phyloP scores from a whole-genome alignment of 2,888 invertebrate species.

The Apodemia zela region DNA sequence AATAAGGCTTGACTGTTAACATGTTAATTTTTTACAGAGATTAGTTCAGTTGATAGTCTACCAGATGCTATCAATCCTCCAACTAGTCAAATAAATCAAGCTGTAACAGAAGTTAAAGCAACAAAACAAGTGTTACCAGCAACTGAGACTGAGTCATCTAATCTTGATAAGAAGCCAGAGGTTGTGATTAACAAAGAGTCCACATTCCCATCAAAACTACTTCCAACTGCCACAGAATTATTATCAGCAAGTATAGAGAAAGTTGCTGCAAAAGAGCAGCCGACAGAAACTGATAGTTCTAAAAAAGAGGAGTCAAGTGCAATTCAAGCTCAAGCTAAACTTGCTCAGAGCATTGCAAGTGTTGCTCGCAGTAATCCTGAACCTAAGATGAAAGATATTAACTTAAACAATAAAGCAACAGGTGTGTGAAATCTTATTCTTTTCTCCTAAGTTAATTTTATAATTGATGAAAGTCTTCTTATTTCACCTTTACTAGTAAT shows the following conservation, averaged over 20 bases:
- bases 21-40: constrained; percentile 52
- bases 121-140: constrained; percentile 40
- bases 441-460: too few species aligned
- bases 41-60: constrained; percentile 67
- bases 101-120: constrained; percentile 44
- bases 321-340: constrained; percentile 69
- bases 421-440: constrained; percentile 44
- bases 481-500: too few species aligned
- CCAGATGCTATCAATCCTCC: constrained; percentile 57
- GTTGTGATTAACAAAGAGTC: constrained; percentile 43
- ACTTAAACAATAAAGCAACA: constrained; percentile 62
- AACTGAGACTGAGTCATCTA: constrained; percentile 41
- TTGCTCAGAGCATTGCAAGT: constrained; percentile 68
- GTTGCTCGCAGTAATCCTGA: constrained; percentile 59
- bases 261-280: constrained; percentile 53
- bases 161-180: constrained; percentile 43
- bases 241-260: constrained; percentile 70
- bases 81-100: constrained; percentile 66
- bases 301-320: constrained; percentile 55
- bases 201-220: constrained; percentile 41
- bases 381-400: constrained; percentile 71
- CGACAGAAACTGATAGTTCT: constrained; percentile 40
- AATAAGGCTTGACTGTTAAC: background rate
- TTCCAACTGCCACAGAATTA: constrained; percentile 60
- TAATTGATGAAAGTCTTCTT: too few species aligned